Evolutionary conservation across 2,888 invertebrate genomes (phyloP), one percentile per base, ranked within the genome.

Genomic region (Nysson spinosus): DNA sequence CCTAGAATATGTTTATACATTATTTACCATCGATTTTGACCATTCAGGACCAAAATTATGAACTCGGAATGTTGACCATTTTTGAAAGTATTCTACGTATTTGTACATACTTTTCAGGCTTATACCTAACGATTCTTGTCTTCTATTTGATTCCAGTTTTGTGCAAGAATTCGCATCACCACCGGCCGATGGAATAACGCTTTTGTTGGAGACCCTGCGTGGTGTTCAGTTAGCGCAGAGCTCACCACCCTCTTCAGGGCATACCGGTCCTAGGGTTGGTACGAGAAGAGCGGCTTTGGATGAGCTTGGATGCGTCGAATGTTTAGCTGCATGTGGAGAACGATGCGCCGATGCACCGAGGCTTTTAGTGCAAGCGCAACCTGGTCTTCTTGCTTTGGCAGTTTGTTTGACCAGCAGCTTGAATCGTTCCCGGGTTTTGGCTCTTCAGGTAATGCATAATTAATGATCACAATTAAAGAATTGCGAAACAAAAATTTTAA

Each of bases 131-230:
- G n/a, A n/a, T n/a, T n/a, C n/a, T n/a, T n/a, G n/a, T n/a, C n/a
- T n/a, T n/a, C n/a, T n/a, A n/a, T n/a, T n/a, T n/a, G n/a, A n/a
- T 89, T 88, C 0, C 89, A 97, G 97, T 87, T 98, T 97, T 86
- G 93, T 97, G 5, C 96, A 96, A 88, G 97, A 97, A 87, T 97
- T 97, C 86, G 92, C 96, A 0, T 92, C 94, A 49, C 93, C 95
- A 55, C 95, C 96, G 12, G 91, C 95, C 81, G 96, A 96, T 88
- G 97, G 97, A 5, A 93, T 97, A 1, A 92, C 93, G 3, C 88
- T 96, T 39, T 90, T 97, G 6, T 88, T 97, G 78, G 96, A 96
- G 85, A 92, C 97, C 1, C 89, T 97, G 62, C 92, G 96, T 54
- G 93, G 94, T 46, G 94, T 97, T 43, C 97, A 97, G 84, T 89